Conservation (phyloP, 2,113 vertebrate species). For the Emydocephalus ijimae region DNA sequence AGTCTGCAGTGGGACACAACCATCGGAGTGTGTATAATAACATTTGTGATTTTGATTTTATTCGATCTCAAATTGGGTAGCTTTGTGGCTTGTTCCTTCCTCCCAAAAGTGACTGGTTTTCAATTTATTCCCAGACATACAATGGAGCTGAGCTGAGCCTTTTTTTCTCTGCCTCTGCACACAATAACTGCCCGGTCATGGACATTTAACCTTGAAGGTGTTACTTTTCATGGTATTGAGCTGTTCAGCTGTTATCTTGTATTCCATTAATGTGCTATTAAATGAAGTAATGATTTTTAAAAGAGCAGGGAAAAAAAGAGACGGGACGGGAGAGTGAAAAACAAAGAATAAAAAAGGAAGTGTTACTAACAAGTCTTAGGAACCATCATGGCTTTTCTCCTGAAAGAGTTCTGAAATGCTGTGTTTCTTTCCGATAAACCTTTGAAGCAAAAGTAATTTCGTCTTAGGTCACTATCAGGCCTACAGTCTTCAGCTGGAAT, state of each 20-base stretch:
- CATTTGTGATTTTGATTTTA: neutral
- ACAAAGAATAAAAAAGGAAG: conserved; percentile 39
- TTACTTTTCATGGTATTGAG: conserved; percentile 45
- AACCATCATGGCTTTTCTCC: conserved; percentile 38
- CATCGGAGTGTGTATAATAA: neutral
- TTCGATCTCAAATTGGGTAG: neutral
- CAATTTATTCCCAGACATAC: neutral
- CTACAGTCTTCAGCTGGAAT: neutral
- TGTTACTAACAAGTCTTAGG: conserved; percentile 39
- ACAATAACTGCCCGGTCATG: conserved; percentile 26
- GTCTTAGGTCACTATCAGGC: conserved; percentile 44
- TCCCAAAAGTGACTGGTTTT: conserved; percentile 18
- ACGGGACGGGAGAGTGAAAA: neutral
- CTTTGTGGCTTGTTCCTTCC: neutral
- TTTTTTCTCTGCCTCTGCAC: conserved; percentile 16
- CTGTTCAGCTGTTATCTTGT: conserved; percentile 28
- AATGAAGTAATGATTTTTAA: conserved; percentile 41
- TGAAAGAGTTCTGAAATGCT: conserved; percentile 16
- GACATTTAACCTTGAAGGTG: conserved; percentile 39
- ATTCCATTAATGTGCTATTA: conserved; percentile 43
- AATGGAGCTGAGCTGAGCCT: neutral
- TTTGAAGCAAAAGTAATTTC: conserved; percentile 42
- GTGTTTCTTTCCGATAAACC: conserved; percentile 29
- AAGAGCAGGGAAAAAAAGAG: neutral
- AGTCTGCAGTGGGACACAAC: neutral